phyloP scores from a whole-genome alignment of 2,797 vertebrate genomes.

The Garrulus glandarius region DNA sequence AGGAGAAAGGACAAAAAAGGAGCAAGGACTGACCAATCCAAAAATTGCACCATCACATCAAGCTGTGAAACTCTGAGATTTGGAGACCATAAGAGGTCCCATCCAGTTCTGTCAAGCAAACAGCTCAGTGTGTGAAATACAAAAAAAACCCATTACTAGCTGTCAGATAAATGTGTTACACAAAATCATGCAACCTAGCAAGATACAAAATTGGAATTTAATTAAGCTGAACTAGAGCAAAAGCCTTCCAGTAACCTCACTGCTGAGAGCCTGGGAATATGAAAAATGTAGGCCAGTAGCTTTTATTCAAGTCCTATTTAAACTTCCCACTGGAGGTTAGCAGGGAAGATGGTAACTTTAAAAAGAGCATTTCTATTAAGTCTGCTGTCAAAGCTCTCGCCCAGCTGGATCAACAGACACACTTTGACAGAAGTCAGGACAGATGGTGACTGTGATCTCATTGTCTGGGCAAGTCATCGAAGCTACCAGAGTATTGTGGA shows the following conservation, averaged over 20 bases:
- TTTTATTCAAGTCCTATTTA: neutral
- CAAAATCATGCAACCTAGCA: neutral
- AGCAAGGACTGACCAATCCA: neutral
- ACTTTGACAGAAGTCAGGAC: neutral
- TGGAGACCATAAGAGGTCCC: neutral
- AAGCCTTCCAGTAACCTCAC: conserved; percentile 4
- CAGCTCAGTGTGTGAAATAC: neutral
- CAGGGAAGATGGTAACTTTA: neutral
- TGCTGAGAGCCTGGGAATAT: neutral
- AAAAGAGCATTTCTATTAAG: neutral
- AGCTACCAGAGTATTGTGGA: neutral
- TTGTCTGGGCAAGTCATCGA: neutral
- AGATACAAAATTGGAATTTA: conserved; percentile 32
- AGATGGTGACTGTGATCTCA: neutral
- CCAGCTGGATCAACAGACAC: neutral
- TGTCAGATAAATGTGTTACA: neutral
- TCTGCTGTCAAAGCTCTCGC: neutral
- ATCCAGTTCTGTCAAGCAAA: neutral
- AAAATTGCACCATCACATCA: neutral
- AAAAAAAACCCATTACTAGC: neutral
- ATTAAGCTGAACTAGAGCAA: conserved; percentile 41
- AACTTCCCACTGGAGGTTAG: neutral
- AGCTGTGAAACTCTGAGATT: neutral
- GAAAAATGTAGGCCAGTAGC: neutral
- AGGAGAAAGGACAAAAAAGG: neutral